Base-by-base conservation (phyloP, 2,113 vertebrate genomes). In the Eubucco bourcierii region DNA sequence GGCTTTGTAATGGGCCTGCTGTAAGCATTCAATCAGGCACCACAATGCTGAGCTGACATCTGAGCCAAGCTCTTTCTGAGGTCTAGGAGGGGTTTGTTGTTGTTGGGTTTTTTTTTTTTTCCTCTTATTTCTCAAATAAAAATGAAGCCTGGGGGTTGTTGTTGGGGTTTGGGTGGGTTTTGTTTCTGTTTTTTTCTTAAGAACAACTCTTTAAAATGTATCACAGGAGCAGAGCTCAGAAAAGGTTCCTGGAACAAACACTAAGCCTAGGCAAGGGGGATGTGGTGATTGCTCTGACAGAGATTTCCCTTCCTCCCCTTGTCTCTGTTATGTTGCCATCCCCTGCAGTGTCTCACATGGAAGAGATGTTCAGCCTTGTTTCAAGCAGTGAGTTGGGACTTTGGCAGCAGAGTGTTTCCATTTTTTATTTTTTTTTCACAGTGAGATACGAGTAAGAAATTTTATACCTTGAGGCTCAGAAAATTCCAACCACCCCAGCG, bases 181-280 rank as follows among this genome's bases (percentile, higher is more conserved):
- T n/a, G 14, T 44, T 16, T 15, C 16, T 16, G 44, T 46, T 46
- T 83, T 68, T 34, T 47, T 88, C 87, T 84, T 77, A 53, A 67
- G 37, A 88, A 12, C 33, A 33, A 34, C 44, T 44, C 13, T 61
- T 93, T 86, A 68, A 93, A 81, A 86, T 88, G 34, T 34, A 90
- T 74, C 72, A 63, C 63, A 80, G 65, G 3, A 56, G 65, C 70
- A 84, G 70, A 75, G 77, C 78, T 72, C 34, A 88, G 77, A 53
- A 67, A 72, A 87, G 78, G 53, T 74, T 91, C 87, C 67, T 37
- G 78, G 81, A 84, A 56, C 33, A 72, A 78, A 91, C 23, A 39
- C 16, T 61, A 13, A 85, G 66, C 25, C 12, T 14, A 31, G 41
- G 5, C 31, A 70, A 74, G 61, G 55, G 41, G 61, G 72, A 65